Percentiles rank a stretch among this genome's conserved stretches.
Conservation (phyloP, 2,888 invertebrate genomes). For the Hypolimnas misippus region DNA sequence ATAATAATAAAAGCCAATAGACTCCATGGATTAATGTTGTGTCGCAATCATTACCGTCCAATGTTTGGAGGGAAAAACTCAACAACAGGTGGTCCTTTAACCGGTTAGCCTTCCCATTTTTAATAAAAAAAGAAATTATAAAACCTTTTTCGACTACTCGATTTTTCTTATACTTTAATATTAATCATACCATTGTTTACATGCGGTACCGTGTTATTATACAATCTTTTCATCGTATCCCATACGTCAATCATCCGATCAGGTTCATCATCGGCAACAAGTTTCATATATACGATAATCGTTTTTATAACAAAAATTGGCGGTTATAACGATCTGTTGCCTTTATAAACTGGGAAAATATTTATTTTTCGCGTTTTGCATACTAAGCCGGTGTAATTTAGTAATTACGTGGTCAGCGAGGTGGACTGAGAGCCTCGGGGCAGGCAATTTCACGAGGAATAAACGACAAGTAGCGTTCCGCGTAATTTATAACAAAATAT, state of each 20-base stretch:
- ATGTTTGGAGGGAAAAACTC: background rate
- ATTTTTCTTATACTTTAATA: constrained; percentile 32
- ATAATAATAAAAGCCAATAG: too few species aligned
- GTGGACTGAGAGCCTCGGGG: constrained; percentile 29
- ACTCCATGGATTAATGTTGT: too few species aligned
- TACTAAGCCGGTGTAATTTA: constrained; percentile 69
- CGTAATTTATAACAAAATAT: constrained; percentile 23
- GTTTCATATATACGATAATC: constrained; percentile 44
- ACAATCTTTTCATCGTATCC: constrained; percentile 45
- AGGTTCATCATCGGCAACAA: constrained; percentile 51
- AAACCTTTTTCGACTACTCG: constrained; percentile 2
- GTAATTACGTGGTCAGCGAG: constrained; percentile 66
- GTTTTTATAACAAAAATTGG: constrained; percentile 54
- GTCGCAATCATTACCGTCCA: background rate
- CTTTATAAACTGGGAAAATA: constrained; percentile 60
- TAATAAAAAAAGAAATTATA: background rate
- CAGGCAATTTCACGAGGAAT: constrained; percentile 15
- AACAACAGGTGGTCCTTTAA: background rate
- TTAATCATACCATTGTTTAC: constrained; percentile 47
- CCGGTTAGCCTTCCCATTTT: background rate
- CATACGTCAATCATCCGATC: constrained; percentile 78
- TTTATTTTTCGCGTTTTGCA: constrained; percentile 71
- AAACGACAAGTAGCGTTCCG: constrained; percentile 25
- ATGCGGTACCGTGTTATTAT: constrained; percentile 43
- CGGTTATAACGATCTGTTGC: constrained; percentile 56